These are phyloP conservation scores for Hyposoter didymator DNA, from an alignment of 2,888 invertebrate genomes.

Conservation along the genomic window DNA sequence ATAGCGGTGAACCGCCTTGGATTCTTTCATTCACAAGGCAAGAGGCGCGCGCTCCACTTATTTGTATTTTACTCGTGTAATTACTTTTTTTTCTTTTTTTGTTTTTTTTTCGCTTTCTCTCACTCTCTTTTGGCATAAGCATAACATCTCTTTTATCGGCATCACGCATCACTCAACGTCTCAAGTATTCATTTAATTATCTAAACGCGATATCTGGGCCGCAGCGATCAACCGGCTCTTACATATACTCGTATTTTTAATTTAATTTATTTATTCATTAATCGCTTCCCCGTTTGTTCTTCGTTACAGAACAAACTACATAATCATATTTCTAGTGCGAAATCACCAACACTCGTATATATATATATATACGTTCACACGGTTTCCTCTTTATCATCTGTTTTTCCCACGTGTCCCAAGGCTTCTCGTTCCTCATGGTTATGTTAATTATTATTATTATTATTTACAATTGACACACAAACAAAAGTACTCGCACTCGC, in stretches of 20 bases:
- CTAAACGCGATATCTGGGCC: slow-evolving; percentile 53
- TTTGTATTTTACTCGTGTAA: slow-evolving; percentile 24
- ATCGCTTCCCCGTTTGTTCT: slow-evolving; percentile 25
- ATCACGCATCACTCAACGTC: slow-evolving; percentile 61
- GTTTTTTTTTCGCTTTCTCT: slow-evolving; percentile 42
- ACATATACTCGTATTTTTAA: slow-evolving; percentile 40
- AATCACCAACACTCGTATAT: slow-evolving; percentile 23
- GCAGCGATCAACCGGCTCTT: slow-evolving; percentile 39
- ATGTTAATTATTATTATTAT: slow-evolving; percentile 47
- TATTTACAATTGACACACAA: slow-evolving; percentile 70
- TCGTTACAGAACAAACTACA: slow-evolving; percentile 43
- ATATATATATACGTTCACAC: slow-evolving; percentile 31
- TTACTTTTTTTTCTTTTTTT: neutral
- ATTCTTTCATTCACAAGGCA: slow-evolving; percentile 64
- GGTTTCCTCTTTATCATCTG: slow-evolving; percentile 26
- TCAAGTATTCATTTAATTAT: slow-evolving; percentile 53
- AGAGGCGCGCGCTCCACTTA: slow-evolving; percentile 58
- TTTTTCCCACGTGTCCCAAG: slow-evolving; percentile 31
- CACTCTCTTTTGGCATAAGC: slow-evolving; percentile 65
- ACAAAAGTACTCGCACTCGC: slow-evolving; percentile 67
- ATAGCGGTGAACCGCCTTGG: slow-evolving; percentile 46
- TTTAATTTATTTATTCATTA: slow-evolving; percentile 41
- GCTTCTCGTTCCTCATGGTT: slow-evolving; percentile 38
- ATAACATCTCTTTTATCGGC: slow-evolving; percentile 65
- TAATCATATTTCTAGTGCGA: slow-evolving; percentile 37